Base-by-base conservation (phyloP, 2,888 invertebrate species). In the Zonitis immaculata region DNA sequence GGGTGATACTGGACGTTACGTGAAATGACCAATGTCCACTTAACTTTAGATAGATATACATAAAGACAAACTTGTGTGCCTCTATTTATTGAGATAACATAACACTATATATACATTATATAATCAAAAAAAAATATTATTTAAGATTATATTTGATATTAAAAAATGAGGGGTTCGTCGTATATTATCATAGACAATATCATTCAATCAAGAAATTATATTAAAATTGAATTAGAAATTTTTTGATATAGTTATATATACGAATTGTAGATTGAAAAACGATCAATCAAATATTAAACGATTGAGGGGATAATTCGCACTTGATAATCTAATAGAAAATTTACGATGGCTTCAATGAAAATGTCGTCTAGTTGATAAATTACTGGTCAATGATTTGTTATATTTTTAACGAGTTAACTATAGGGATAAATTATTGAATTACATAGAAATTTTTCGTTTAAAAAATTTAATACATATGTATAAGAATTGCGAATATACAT, bases 21-120 rank as follows among this genome's bases (percentile, higher is more conserved):
- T 66, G 64, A 66, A 71, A 66, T 72, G 72, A 72, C 71, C 72
- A 68, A 65, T 71, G 72, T 66, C 71, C 72, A 69, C 57, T 62
- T 49, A 49, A 54, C 27, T 45, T 18, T 20, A 42, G 8, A n/a
- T n/a, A n/a, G n/a, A n/a, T n/a, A n/a, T n/a, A n/a, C n/a, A n/a
- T n/a, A n/a, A n/a, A 27, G 6, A 46, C 35, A 44, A 48, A 26
- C 39, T n/a, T 27, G 18, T 46, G 11, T 12, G 32, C 20, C 8
- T 35, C 18, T 43, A 43, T 47, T 51, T 51, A 22, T 46, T 53
- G 45, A 53, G 32, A 53, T 20, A 53, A 53, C 53, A 53, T 32
- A 5, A 22, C 20, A 4, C 22, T 22, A 16, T 16, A 45, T 28
- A 1, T 11, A 26, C 6, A 44, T 12, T 43, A 42, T 20, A 39